Evolutionary conservation across 1,140 invertebrate species (phyloP).

Genomic region (Pemphigus obesinymphae): DNA sequence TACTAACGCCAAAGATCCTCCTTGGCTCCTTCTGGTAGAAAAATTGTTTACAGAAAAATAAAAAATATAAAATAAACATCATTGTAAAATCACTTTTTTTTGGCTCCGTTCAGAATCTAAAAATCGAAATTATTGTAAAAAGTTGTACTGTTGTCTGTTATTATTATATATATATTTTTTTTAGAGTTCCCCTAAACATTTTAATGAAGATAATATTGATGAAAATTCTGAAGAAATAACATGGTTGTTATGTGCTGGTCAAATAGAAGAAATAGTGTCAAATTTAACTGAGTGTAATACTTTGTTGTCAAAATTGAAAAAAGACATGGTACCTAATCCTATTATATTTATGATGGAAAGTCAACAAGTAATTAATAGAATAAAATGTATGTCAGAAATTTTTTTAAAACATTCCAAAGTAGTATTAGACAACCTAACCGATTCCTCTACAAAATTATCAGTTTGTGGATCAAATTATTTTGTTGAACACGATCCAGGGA

Average conservation of each 20-base stretch:
- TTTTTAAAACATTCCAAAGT: background rate
- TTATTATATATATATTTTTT: background rate
- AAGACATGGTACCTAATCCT: background rate
- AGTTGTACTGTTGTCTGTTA: no score
- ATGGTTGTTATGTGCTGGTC: background rate
- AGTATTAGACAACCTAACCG: background rate
- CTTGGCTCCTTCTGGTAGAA: no score
- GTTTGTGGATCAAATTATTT: background rate
- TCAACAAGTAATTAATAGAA: background rate
- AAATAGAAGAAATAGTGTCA: background rate
- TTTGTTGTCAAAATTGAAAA: background rate
- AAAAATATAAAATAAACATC: no score
- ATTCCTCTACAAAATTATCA: background rate
- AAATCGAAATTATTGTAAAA: no score
- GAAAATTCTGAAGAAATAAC: background rate
- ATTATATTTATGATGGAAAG: background rate
- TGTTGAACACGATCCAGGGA: no score
- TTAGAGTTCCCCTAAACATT: background rate
- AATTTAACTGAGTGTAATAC: background rate
- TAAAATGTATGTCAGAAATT: background rate
- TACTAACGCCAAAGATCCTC: no score
- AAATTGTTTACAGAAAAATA: no score
- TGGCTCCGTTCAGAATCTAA: no score
- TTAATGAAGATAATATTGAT: background rate
- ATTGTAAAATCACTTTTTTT: no score